Evolutionary conservation across 2,797 vertebrate species (phyloP).

Genomic region (Cryptoblepharus egeriae): DNA sequence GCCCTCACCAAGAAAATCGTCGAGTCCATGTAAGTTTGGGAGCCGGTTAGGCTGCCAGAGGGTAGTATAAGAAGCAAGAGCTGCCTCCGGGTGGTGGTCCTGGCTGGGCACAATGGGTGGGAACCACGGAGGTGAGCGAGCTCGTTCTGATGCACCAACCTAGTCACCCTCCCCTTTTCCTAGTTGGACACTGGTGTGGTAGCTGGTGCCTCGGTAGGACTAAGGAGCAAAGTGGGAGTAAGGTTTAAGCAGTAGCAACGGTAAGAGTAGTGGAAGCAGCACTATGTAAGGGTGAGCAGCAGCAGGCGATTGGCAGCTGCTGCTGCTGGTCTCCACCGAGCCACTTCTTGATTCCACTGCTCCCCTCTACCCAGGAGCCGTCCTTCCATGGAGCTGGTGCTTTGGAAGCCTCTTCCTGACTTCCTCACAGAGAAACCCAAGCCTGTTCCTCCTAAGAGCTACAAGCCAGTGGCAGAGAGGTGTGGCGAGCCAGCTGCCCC

Average conservation of each 20-base stretch:
- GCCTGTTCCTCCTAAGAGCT: conserved; percentile 66
- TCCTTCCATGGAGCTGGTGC: conserved; percentile 83
- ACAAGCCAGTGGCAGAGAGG: conserved; percentile 58
- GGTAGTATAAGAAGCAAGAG: too few relatives aligned
- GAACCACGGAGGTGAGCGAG: too few relatives aligned
- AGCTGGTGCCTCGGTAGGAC: not conserved
- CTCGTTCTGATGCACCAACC: too few relatives aligned
- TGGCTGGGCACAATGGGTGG: too few relatives aligned
- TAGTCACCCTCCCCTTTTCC: too few relatives aligned
- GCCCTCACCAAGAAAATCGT: conserved; percentile 83
- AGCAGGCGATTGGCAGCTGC: not conserved
- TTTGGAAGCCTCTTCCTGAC: conserved; percentile 83
- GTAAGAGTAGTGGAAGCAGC: too few relatives aligned
- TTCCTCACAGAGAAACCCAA: conserved; percentile 79
- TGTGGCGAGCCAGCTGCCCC: conserved; percentile 53
- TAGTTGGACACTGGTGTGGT: too few relatives aligned
- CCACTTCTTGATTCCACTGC: conserved; percentile 34
- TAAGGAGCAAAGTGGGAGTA: not conserved
- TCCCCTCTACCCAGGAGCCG: conserved; percentile 75
- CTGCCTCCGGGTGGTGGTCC: not conserved
- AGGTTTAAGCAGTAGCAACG: too few relatives aligned
- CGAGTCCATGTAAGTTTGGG: conserved; percentile 81
- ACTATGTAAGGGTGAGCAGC: not conserved
- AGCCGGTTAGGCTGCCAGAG: conserved; percentile 15
- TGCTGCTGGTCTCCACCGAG: conserved; percentile 14